Evolutionary conservation across 2,797 vertebrate genomes (phyloP).

Genomic region (Protosalanx chinensis): DNA sequence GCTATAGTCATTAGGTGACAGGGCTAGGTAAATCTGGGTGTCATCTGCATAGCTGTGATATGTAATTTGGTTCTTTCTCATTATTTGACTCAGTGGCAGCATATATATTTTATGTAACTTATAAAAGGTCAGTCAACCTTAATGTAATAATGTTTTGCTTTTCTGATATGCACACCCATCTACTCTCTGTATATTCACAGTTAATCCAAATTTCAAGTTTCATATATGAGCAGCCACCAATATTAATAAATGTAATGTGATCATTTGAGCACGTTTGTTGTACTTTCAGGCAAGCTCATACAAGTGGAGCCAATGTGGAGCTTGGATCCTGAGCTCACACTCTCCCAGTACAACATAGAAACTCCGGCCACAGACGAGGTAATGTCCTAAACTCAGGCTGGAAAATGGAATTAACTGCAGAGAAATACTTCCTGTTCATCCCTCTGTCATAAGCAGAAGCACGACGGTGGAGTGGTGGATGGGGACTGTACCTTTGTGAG

Average conservation of each 20-base stretch:
- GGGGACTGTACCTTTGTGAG: conserved; percentile 89
- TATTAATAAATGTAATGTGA: not conserved
- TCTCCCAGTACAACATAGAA: conserved; percentile 80
- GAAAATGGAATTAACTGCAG: too few relatives aligned
- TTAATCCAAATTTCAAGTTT: not conserved
- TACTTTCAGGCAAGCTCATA: conserved; percentile 48
- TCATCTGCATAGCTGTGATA: too few relatives aligned
- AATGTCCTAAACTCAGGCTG: not conserved
- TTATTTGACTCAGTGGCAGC: too few relatives aligned
- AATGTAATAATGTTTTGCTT: too few relatives aligned
- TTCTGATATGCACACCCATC: too few relatives aligned
- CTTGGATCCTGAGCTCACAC: conserved; percentile 82
- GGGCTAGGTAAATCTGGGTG: too few relatives aligned
- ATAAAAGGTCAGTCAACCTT: too few relatives aligned
- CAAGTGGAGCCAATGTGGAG: conserved; percentile 86
- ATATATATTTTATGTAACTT: too few relatives aligned
- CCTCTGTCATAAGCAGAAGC: conserved; percentile 7
- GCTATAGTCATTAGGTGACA: too few relatives aligned
- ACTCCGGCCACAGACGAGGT: conserved; percentile 45
- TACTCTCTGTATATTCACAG: too few relatives aligned
- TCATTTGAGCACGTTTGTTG: not conserved
- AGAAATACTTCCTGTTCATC: not conserved
- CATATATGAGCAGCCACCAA: too few relatives aligned
- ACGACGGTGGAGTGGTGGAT: conserved; percentile 70
- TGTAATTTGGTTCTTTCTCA: too few relatives aligned